These are phyloP conservation scores for Sus cebifrons DNA, from an alignment of 2,797 vertebrate genomes.

Conservation along the genomic window DNA sequence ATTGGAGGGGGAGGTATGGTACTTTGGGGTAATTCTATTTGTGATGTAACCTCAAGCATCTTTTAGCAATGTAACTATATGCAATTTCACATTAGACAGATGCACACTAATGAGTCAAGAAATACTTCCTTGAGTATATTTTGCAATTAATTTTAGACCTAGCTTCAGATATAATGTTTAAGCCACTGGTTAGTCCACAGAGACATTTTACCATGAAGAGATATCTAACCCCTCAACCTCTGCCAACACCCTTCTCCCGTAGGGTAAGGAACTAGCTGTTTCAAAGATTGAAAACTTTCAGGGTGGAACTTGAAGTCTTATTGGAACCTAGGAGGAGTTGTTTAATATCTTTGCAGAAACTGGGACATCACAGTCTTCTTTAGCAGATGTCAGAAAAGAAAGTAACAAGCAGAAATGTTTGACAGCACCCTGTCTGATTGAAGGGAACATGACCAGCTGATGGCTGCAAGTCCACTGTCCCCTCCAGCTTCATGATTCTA, in stretches of 20 bases:
- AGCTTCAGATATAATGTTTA: background rate
- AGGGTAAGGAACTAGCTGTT: background rate
- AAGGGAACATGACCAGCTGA: background rate
- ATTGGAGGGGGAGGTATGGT: accelerated
- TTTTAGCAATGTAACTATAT: accelerated
- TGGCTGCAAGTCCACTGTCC: background rate
- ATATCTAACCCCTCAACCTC: background rate
- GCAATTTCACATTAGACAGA: background rate
- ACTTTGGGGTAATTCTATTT: accelerated
- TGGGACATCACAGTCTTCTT: background rate
- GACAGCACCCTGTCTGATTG: background rate
- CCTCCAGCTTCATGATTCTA: background rate
- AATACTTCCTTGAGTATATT: background rate
- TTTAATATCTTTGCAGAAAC: constrained; percentile 47
- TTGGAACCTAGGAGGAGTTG: background rate
- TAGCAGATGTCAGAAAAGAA: constrained; percentile 28
- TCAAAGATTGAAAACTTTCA: background rate
- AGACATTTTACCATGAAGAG: background rate
- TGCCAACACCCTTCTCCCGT: too few relatives aligned
- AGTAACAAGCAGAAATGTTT: background rate
- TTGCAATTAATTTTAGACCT: background rate
- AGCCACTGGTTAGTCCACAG: background rate
- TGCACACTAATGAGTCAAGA: background rate
- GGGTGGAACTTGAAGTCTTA: background rate
- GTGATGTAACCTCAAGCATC: background rate